These are phyloP conservation scores for Hycleus phaleratus DNA, from an alignment of 1,140 invertebrate genomes.

Conservation along the genomic window DNA sequence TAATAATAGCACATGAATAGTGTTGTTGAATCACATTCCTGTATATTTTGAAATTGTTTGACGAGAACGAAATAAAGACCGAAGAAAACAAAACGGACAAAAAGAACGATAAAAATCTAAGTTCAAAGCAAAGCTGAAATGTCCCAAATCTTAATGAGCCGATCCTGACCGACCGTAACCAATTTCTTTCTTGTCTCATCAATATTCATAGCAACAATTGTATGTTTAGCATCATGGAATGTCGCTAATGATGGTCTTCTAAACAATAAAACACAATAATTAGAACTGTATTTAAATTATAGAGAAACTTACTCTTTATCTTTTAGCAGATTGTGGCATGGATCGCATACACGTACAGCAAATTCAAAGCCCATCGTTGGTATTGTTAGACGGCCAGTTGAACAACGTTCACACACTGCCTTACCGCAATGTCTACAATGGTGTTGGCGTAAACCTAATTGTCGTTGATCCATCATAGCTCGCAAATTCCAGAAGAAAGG, in stretches of 20 bases:
- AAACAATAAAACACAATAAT: constrained; percentile 31
- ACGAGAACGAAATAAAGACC: too few relatives aligned
- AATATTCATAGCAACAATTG: constrained; percentile 77
- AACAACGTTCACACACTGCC: constrained; percentile 89
- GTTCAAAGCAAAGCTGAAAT: constrained; percentile 49
- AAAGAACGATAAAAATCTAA: neutral
- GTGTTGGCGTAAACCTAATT: constrained; percentile 84
- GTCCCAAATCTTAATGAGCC: constrained; percentile 87
- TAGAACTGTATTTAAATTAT: too few relatives aligned
- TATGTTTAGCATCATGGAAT: constrained; percentile 93
- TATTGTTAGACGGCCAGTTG: constrained; percentile 76
- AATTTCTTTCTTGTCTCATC: constrained; percentile 80
- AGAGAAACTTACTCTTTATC: constrained; percentile 68
- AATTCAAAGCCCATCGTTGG: constrained; percentile 97
- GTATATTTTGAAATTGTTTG: constrained; percentile 5
- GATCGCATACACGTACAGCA: constrained; percentile 90
- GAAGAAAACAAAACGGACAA: too few relatives aligned
- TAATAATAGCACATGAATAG: constrained; percentile 22
- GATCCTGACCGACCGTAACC: constrained; percentile 88
- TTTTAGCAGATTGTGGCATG: constrained; percentile 75
- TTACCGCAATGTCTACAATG: constrained; percentile 86
- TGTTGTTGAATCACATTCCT: constrained; percentile 32
- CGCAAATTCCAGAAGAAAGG: constrained; percentile 99
- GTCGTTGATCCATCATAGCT: constrained; percentile 96
- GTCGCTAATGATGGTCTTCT: constrained; percentile 85